Percentiles rank a stretch among this genome's conserved stretches.
Evolutionary conservation across 2,888 invertebrate genomes (phyloP).

Genomic region (Hydriomena furcata): DNA sequence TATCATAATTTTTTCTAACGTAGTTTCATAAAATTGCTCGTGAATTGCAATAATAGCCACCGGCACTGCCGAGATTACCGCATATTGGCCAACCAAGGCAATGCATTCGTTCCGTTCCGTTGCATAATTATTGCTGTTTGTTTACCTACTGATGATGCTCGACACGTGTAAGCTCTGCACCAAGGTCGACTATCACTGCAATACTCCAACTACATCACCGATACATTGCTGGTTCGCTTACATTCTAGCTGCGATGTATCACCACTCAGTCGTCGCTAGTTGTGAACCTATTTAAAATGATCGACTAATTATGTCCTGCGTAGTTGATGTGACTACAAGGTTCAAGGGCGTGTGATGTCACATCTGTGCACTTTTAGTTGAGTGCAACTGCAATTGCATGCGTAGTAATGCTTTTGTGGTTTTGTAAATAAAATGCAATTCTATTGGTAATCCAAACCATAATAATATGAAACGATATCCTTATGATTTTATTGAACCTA

Average conservation of each 20-base stretch:
- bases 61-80: slow-evolving; percentile 3
- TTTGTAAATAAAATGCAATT: not conserved
- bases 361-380: slow-evolving; percentile 6
- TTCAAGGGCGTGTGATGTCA: slow-evolving; percentile 54
- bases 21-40: too few species aligned
- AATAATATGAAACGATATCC: too few species aligned
- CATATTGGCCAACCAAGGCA: not conserved
- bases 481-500: too few species aligned
- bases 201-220: slow-evolving; percentile 9
- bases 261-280: not conserved
- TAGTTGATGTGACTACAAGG: slow-evolving; percentile 35
- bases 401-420: too few species aligned
- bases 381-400: slow-evolving; percentile 3
- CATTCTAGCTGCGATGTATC: not conserved
- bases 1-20: too few species aligned
- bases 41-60: too few species aligned
- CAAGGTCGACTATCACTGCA: slow-evolving; percentile 14
- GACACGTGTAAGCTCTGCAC: slow-evolving; percentile 58
- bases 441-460: too few species aligned
- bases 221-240: slow-evolving; percentile 35
- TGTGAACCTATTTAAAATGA: not conserved
- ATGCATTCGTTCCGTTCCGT: slow-evolving; percentile 48
- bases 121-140: slow-evolving; percentile 58
- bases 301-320: not conserved
- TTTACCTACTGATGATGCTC: slow-evolving; percentile 43